phyloP scores from a whole-genome alignment of 2,113 vertebrate genomes.

The Pomatorhinus ruficollis region DNA sequence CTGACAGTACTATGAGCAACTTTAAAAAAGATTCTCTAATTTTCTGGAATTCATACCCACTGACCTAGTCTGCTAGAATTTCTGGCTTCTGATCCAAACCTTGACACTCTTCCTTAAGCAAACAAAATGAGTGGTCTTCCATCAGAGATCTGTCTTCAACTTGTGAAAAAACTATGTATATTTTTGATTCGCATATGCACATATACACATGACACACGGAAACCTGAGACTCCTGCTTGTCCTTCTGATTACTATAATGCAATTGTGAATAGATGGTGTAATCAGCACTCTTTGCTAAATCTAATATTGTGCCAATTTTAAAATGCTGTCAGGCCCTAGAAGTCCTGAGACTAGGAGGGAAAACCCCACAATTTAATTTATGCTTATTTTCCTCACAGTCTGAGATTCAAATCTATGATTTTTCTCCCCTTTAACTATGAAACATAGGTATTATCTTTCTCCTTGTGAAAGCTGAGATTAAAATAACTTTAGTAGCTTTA shows the following conservation, averaged over 20 bases:
- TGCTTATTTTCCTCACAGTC: not conserved
- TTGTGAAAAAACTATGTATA: not conserved
- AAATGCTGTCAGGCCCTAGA: not conserved
- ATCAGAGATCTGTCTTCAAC: not conserved
- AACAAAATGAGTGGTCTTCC: not conserved
- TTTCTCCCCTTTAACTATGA: not conserved
- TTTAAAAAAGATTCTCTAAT: not conserved
- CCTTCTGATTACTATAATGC: not conserved
- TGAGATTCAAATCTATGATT: not conserved
- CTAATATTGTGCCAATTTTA: not conserved
- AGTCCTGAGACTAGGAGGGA: not conserved
- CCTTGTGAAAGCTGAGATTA: not conserved
- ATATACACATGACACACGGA: not conserved
- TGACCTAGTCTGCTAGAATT: not conserved
- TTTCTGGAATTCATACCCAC: not conserved
- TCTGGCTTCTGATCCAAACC: not conserved
- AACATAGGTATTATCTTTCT: not conserved
- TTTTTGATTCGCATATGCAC: not conserved
- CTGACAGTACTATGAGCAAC: fast-evolving
- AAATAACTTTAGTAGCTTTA: not conserved
- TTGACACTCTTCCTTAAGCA: not conserved
- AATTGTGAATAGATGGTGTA: not conserved
- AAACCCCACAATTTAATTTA: not conserved
- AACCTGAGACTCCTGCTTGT: not conserved
- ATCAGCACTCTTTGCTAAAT: not conserved